Conservation (phyloP, 2,797 vertebrate species). For the Hoplostethus mediterraneus region DNA sequence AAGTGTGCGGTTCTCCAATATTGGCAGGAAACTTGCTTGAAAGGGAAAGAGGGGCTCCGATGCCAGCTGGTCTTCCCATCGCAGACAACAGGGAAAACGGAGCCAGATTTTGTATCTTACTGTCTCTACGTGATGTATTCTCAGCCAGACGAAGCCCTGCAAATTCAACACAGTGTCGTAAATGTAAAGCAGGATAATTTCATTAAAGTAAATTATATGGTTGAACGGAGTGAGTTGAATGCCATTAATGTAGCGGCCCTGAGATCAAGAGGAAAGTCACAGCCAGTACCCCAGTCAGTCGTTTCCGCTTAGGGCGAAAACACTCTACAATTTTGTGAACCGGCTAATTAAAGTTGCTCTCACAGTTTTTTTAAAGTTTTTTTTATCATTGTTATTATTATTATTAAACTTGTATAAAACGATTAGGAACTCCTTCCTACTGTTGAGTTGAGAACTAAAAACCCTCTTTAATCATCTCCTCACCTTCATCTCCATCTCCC, state of each 20-base stretch:
- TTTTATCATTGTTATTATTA: no score
- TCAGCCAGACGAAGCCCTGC: not conserved
- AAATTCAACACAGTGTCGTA: not conserved
- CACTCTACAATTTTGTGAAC: no score
- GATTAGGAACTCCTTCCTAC: no score
- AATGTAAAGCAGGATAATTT: constrained; percentile 9
- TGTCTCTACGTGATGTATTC: not conserved
- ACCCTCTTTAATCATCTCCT: no score
- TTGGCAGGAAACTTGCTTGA: constrained; percentile 20
- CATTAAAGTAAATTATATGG: constrained; percentile 5
- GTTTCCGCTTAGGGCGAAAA: no score
- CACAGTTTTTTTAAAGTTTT: no score
- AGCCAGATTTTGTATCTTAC: constrained; percentile 16
- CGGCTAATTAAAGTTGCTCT: no score
- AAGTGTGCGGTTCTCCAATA: constrained; percentile 16
- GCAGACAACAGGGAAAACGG: not conserved
- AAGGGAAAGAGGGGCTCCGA: constrained; percentile 11
- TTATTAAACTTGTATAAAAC: no score
- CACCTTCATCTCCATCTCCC: no score
- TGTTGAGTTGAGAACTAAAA: no score
- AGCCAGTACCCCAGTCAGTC: no score
- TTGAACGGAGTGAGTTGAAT: not conserved
- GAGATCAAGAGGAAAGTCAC: not conserved
- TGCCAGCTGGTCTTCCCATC: not conserved
- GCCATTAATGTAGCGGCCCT: not conserved